A percentile compares a stretch with the other conserved stretches of the same genome.
phyloP scores from a whole-genome alignment of 1,140 invertebrate species.

The Drosophila rhopaloa region DNA sequence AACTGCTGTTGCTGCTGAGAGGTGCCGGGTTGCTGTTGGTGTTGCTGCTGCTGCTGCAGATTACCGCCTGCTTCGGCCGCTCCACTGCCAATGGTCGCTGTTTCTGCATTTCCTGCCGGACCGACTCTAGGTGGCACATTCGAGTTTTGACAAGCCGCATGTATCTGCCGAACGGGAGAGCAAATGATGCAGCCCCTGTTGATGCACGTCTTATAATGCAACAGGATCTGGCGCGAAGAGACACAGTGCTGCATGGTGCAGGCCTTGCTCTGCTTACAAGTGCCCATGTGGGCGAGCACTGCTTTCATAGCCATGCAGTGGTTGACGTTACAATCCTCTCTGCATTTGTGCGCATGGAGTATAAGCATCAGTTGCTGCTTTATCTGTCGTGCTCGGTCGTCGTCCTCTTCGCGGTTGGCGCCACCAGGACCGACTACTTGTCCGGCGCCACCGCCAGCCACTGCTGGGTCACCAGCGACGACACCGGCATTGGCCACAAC shows the following conservation, averaged over 20 bases:
- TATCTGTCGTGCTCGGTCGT: conserved; percentile 91
- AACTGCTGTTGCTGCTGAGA: conserved; percentile 64
- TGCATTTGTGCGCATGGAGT: conserved; percentile 99
- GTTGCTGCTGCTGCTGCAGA: conserved; percentile 51
- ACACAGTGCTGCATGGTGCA: conserved; percentile 98
- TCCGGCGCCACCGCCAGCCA: conserved; percentile 27
- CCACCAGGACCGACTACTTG: conserved; percentile 11
- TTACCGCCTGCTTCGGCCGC: conserved; percentile 8
- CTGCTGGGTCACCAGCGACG: conserved; percentile 19
- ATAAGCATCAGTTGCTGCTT: conserved; percentile 98
- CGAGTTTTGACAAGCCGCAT: conserved; percentile 86
- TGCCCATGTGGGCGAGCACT: conserved; percentile 99
- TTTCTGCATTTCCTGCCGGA: conserved; percentile 47
- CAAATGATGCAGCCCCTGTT: conserved; percentile 98
- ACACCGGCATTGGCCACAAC: conserved; percentile 23
- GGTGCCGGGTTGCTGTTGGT: conserved; percentile 64
- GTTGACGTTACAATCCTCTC: conserved; percentile 94
- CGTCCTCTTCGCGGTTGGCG: conserved; percentile 10
- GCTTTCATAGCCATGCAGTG: conserved; percentile 99
- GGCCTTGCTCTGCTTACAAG: conserved; percentile 95
- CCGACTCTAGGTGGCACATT: conserved; percentile 31
- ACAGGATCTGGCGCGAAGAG: conserved; percentile 98
- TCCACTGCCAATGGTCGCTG: conserved; percentile 21
- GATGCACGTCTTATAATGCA: conserved; percentile 99
- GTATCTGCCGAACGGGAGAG: conserved; percentile 97